Evolutionary conservation across 1,140 invertebrate species (phyloP).

Genomic region (Akabosia matsudoensis): DNA sequence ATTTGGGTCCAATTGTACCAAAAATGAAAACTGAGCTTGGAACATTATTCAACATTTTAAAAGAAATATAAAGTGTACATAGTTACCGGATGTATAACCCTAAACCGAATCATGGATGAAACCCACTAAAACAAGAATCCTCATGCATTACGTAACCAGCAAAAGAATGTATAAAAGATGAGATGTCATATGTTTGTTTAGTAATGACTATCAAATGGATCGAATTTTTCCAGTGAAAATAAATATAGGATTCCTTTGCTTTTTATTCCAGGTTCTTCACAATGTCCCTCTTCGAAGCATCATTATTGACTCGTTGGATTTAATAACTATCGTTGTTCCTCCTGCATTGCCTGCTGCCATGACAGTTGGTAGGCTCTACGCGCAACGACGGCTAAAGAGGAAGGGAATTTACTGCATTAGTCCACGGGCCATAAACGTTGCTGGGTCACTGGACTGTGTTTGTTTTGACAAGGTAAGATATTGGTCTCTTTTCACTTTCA

Average conservation of each 20-base stretch:
- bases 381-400: conserved; percentile 73
- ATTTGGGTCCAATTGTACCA: no score
- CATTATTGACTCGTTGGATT: conserved; percentile 66
- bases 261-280: conserved; percentile 45
- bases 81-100: no score
- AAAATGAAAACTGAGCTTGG: no score
- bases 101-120: no score
- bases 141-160: no score
- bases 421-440: conserved; percentile 82
- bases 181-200: no score
- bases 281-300: conserved; percentile 49
- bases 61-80: no score
- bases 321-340: conserved; percentile 92
- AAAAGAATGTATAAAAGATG: no score
- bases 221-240: not conserved
- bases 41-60: no score
- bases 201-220: no score
- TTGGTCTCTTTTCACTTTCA: no score
- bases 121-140: no score
- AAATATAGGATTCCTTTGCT: conserved; percentile 11
- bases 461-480: conserved; percentile 92
- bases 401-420: conserved; percentile 82
- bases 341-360: conserved; percentile 90
- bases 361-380: conserved; percentile 81
- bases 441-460: conserved; percentile 83